These are phyloP conservation scores for Clarias platycephalus DNA, from an alignment of 2,797 vertebrate species.

Conservation along the genomic window DNA sequence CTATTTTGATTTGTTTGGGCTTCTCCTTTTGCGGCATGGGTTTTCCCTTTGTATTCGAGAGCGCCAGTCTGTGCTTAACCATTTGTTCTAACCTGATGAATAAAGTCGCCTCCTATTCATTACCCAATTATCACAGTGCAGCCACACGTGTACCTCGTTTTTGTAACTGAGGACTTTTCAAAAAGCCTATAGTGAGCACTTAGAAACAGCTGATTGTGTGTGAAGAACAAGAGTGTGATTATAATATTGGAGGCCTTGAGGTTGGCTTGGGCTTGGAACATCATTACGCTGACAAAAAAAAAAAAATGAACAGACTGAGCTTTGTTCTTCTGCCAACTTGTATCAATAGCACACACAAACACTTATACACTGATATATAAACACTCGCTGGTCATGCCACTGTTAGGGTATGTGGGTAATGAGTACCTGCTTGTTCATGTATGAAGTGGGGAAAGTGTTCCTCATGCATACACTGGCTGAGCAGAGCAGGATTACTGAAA, in stretches of 20 bases:
- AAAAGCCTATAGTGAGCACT: slow-evolving; percentile 28
- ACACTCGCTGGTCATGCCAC: not conserved
- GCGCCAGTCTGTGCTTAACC: slow-evolving; percentile 11
- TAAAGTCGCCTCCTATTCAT: slow-evolving; percentile 34
- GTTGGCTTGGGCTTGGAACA: slow-evolving; percentile 33
- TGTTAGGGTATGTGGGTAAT: not conserved
- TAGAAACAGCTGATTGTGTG: slow-evolving; percentile 38
- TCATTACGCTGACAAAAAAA: slow-evolving; percentile 44
- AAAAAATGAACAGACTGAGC: slow-evolving; percentile 59
- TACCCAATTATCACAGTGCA: slow-evolving; percentile 19
- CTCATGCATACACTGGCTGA: not conserved
- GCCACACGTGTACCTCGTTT: slow-evolving; percentile 18
- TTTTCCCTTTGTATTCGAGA: not conserved
- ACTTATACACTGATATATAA: not conserved
- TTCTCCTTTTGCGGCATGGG: not conserved
- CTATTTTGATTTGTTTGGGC: slow-evolving; percentile 25
- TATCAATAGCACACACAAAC: slow-evolving; percentile 41
- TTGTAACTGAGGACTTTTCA: slow-evolving; percentile 32
- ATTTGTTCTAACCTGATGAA: slow-evolving; percentile 21
- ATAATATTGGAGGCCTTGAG: slow-evolving; percentile 42
- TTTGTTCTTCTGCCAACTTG: slow-evolving; percentile 51
- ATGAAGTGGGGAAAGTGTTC: not conserved
- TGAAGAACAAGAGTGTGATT: slow-evolving; percentile 50
- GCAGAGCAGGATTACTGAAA: not conserved
- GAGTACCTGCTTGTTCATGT: not conserved